Evolutionary conservation across 2,888 invertebrate species (phyloP).

Genomic region (Papilio protenor): DNA sequence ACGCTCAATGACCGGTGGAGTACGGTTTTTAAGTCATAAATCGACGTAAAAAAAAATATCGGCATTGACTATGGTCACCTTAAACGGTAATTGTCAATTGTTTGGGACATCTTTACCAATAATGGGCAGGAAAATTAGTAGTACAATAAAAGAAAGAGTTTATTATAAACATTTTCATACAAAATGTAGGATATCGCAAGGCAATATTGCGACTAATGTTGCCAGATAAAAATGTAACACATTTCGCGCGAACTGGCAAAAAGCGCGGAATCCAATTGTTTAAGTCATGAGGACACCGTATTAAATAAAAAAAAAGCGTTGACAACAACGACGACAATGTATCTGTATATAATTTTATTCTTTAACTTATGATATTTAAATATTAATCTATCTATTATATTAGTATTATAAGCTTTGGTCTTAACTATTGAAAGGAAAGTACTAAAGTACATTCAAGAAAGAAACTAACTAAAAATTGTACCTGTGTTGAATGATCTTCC

Average conservation of each 20-base stretch:
- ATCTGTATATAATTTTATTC: slow-evolving; percentile 36
- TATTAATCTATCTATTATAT: neutral
- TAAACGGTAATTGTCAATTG: slow-evolving; percentile 20
- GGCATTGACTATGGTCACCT: slow-evolving; percentile 4
- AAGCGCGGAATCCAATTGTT: slow-evolving; percentile 40
- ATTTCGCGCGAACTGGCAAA: slow-evolving; percentile 39
- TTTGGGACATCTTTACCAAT: neutral
- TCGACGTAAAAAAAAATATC: neutral
- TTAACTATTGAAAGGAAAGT: no score
- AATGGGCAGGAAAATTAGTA: neutral
- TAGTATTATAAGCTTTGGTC: no score
- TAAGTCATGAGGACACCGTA: slow-evolving; percentile 41
- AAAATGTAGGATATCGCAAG: slow-evolving; percentile 19
- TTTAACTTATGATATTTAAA: slow-evolving; percentile 21
- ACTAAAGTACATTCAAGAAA: no score
- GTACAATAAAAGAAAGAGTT: neutral
- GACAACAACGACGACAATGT: slow-evolving; percentile 39
- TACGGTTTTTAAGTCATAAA: slow-evolving; percentile 19
- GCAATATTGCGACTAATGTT: slow-evolving; percentile 40
- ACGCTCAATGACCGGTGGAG: neutral
- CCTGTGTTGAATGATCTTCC: no score
- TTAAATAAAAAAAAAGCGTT: slow-evolving; percentile 40
- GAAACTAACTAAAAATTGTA: no score
- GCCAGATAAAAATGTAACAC: slow-evolving; percentile 44
- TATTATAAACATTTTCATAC: neutral